phyloP scores from a whole-genome alignment of 92 coral and sea anemone genomes.

The Epizoanthus fatuus region DNA sequence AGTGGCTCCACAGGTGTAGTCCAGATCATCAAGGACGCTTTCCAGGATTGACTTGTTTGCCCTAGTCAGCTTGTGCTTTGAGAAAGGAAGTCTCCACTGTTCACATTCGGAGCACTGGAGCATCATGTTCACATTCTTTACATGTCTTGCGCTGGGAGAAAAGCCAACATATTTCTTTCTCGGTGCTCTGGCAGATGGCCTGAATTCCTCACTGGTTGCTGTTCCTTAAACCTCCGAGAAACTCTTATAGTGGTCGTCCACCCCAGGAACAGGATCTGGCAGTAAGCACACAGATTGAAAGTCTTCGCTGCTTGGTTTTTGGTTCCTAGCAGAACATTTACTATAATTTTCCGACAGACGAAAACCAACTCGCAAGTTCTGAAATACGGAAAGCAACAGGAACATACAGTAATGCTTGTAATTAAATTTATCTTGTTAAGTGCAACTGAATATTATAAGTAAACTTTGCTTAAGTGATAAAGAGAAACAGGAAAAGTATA shows the following conservation, averaged over 20 bases:
- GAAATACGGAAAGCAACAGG: too few species aligned
- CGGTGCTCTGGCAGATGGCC: constrained; percentile 15
- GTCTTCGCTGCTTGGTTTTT: constrained; percentile 10
- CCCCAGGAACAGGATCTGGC: constrained; percentile 48
- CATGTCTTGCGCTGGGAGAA: constrained; percentile 28
- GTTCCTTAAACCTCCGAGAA: constrained; percentile 29
- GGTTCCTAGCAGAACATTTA: too few species aligned
- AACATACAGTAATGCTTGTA: too few species aligned
- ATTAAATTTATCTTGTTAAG: too few species aligned
- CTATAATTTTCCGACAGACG: too few species aligned
- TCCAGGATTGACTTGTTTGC: not conserved
- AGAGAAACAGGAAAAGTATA: too few species aligned
- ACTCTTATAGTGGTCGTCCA: constrained; percentile 25
- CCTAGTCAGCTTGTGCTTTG: constrained; percentile 31
- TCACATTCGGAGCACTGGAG: constrained; percentile 42
- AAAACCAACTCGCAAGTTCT: too few species aligned
- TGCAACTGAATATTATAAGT: too few species aligned
- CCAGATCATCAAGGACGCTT: too few species aligned
- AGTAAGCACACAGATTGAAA: constrained; percentile 27
- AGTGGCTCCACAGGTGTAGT: too few species aligned
- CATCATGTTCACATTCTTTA: constrained; percentile 31
- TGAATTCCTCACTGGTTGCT: constrained; percentile 24
- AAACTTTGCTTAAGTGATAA: too few species aligned
- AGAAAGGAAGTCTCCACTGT: constrained; percentile 39
- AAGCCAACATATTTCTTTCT: constrained; percentile 16